These are phyloP conservation scores for Sander vitreus DNA, from an alignment of 2,113 vertebrate species.

Conservation along the genomic window DNA sequence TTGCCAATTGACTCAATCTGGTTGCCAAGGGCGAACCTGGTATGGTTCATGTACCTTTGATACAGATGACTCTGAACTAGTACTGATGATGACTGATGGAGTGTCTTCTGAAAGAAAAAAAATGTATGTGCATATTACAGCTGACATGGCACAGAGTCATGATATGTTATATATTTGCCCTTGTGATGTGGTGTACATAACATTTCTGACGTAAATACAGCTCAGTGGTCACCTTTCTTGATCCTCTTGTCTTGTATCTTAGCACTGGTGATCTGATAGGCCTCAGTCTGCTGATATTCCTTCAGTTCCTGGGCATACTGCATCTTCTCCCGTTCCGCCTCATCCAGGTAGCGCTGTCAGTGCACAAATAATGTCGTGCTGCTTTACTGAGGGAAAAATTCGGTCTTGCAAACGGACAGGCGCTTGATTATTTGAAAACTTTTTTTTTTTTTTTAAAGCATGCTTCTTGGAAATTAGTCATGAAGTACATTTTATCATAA, in stretches of 20 bases:
- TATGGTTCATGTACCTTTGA: constrained; percentile 75
- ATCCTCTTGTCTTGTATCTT: constrained; percentile 97
- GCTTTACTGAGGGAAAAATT: background rate
- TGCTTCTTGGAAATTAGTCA: background rate
- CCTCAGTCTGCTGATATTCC: constrained; percentile 97
- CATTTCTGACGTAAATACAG: background rate
- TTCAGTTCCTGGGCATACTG: constrained; percentile 95
- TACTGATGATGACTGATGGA: constrained; percentile 79
- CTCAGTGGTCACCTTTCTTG: constrained; percentile 89
- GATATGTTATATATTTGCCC: no score
- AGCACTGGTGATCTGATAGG: constrained; percentile 92
- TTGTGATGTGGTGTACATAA: background rate
- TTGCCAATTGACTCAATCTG: no score
- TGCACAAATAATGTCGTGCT: background rate
- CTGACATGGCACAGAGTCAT: background rate
- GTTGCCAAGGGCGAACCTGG: no score
- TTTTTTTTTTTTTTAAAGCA: background rate
- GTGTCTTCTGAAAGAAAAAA: constrained; percentile 81
- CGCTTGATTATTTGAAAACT: background rate
- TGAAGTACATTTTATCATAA: background rate
- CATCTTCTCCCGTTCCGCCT: constrained; percentile 95
- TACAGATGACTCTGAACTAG: constrained; percentile 73
- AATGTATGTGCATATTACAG: background rate
- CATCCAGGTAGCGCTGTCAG: constrained; percentile 92
- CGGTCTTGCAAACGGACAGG: background rate